Conservation (phyloP, 2,888 invertebrate genomes). For the Amitus sp. region DNA sequence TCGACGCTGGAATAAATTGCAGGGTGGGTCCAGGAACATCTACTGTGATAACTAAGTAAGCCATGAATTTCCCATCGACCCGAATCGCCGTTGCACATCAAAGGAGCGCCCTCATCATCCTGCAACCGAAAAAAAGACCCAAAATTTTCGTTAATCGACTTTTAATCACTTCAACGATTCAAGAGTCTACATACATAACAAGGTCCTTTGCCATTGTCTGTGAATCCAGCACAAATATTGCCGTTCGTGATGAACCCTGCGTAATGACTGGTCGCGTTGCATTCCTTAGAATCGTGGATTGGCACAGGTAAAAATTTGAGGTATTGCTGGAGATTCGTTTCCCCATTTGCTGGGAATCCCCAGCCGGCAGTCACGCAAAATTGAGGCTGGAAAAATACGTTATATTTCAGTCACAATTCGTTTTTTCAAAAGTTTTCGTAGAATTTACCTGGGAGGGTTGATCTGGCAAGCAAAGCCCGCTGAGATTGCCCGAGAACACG, state of each 20-base stretch:
- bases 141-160: no score
- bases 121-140: slow-evolving; percentile 54
- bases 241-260: slow-evolving; percentile 69
- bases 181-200: slow-evolving; percentile 69
- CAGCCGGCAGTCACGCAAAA: slow-evolving; percentile 72
- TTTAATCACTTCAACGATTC: no score
- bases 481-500: slow-evolving; percentile 68
- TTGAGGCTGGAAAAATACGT: slow-evolving; percentile 64
- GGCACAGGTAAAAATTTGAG: slow-evolving; percentile 69
- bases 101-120: slow-evolving; percentile 75
- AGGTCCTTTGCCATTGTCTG: slow-evolving; percentile 69
- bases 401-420: background rate
- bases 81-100: slow-evolving; percentile 71
- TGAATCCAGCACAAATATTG: slow-evolving; percentile 72
- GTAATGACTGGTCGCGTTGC: slow-evolving; percentile 73
- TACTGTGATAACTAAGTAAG: slow-evolving; percentile 70
- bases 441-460: slow-evolving; percentile 54
- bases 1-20: slow-evolving; percentile 67
- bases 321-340: slow-evolving; percentile 66
- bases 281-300: slow-evolving; percentile 68
- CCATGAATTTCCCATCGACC: slow-evolving; percentile 72
- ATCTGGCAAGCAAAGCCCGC: slow-evolving; percentile 70
- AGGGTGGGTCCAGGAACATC: slow-evolving; percentile 72
- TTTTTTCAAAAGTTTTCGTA: background rate
- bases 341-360: slow-evolving; percentile 66